Conservation (phyloP, 2,888 invertebrate species). For the Apotomis capreana region DNA sequence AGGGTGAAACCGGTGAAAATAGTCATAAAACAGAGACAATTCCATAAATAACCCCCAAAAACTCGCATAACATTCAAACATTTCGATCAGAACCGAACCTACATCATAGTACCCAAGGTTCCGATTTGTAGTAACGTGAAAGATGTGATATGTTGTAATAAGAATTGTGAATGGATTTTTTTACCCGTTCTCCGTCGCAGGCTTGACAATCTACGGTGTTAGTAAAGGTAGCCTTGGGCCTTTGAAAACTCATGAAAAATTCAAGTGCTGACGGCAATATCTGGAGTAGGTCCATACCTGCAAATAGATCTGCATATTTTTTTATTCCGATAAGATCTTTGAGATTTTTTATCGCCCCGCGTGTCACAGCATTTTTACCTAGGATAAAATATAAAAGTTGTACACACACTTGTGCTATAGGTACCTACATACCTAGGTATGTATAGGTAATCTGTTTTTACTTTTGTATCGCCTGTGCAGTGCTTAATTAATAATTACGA, state of each 20-base stretch:
- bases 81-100: background rate
- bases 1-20: conserved; percentile 57
- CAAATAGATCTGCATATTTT: conserved; percentile 23
- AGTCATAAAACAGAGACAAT: conserved; percentile 62
- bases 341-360: background rate
- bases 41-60: background rate
- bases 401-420: too few species aligned
- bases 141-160: background rate
- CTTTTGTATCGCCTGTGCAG: too few species aligned
- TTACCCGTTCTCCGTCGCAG: conserved; percentile 45
- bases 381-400: too few species aligned
- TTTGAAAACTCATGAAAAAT: conserved; percentile 77
- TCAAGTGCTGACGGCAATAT: conserved; percentile 64
- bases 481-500: too few species aligned
- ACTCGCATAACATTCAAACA: background rate
- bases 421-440: too few species aligned
- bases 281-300: conserved; percentile 41
- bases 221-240: conserved; percentile 56
- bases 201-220: conserved; percentile 38
- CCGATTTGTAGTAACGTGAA: background rate
- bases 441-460: too few species aligned
- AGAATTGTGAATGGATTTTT: conserved; percentile 46
- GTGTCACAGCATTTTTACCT: background rate
- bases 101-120: background rate
- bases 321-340: conserved; percentile 18